Percentiles rank a stretch among this genome's conserved stretches.
These are phyloP conservation scores for Telmatochromis sp. DNA, from an alignment of 2,113 vertebrate genomes.

Conservation along the genomic window DNA sequence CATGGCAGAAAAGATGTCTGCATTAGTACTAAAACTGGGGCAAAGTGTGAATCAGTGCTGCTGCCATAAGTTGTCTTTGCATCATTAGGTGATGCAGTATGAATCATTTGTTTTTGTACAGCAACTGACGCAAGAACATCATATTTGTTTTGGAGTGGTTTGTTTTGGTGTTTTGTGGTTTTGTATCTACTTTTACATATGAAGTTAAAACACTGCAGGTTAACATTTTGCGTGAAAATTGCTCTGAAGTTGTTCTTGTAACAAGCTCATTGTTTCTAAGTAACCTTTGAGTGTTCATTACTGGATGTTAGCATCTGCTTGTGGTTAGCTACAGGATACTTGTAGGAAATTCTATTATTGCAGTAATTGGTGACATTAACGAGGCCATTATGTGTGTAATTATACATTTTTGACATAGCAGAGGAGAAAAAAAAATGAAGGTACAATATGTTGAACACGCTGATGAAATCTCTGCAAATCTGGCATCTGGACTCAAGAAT, in stretches of 20 bases:
- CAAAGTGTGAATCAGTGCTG: background rate
- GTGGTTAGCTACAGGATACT: background rate
- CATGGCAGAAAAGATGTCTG: background rate
- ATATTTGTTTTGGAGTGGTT: fast-evolving
- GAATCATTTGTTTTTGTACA: fast-evolving
- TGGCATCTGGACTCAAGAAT: background rate
- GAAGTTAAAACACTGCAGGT: background rate
- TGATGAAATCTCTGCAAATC: background rate
- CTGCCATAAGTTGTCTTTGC: background rate
- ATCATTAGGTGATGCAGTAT: background rate
- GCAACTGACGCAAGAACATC: background rate
- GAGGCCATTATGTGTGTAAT: background rate
- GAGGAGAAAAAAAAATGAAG: background rate
- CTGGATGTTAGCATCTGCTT: background rate
- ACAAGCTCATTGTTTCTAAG: background rate
- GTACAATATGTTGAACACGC: fast-evolving
- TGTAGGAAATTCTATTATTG: background rate
- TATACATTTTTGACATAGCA: background rate
- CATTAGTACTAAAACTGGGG: background rate
- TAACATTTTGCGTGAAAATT: fast-evolving
- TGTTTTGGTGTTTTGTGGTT: background rate
- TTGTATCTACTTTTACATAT: no score
- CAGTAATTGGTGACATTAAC: background rate
- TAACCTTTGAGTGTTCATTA: background rate
- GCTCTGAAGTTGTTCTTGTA: background rate